Evolutionary conservation across 1,140 invertebrate genomes (phyloP).

Genomic region (Brachionus angularis): DNA sequence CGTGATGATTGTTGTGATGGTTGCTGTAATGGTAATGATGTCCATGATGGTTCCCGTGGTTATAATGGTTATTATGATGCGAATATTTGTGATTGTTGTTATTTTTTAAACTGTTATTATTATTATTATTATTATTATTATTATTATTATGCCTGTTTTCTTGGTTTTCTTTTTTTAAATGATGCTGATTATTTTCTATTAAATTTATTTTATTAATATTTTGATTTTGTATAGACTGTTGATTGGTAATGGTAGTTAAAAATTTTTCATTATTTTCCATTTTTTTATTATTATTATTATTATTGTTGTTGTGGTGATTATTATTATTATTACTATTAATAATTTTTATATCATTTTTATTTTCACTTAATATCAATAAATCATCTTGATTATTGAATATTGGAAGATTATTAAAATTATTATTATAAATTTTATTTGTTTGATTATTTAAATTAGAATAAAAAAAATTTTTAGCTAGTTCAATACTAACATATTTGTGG

Average conservation of each 20-base stretch:
- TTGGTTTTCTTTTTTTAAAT: conserved; percentile 7
- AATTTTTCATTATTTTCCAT: neutral
- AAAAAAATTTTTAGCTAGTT: conserved; percentile 5
- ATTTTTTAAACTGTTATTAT: neutral
- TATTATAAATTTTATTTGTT: too few relatives aligned
- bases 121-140: conserved; percentile 5
- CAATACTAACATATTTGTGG: conserved; percentile 12
- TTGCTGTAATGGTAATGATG: neutral
- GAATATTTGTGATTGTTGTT: neutral
- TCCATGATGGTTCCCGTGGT: neutral
- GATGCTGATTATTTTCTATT: neutral
- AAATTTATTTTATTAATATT: too few relatives aligned
- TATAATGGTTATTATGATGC: neutral
- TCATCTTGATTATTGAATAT: too few relatives aligned
- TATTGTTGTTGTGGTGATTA: too few relatives aligned
- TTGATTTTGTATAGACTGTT: neutral
- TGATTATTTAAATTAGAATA: too few relatives aligned
- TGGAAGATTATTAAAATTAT: too few relatives aligned
- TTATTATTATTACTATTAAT: neutral
- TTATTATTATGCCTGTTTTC: conserved; percentile 1
- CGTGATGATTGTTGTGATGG: neutral
- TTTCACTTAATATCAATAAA: too few relatives aligned
- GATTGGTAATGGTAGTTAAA: neutral
- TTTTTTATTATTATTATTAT: neutral
- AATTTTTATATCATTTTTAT: neutral